Conservation (phyloP, 1,140 invertebrate species). For the Dendrolimus kikuchii region DNA sequence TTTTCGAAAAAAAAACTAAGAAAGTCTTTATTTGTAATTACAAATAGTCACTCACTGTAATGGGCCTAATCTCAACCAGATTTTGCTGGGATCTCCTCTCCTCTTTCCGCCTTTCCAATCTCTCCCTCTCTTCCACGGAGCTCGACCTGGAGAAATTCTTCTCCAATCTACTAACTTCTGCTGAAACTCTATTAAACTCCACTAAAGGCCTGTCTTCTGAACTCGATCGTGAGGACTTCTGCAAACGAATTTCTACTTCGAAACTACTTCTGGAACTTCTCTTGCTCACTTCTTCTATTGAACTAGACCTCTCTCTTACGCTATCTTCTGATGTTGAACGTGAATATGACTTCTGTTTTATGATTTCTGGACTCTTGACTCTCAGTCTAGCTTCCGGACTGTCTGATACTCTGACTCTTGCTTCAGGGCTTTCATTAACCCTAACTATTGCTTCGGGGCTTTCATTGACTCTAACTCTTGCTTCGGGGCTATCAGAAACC, state of each 20-base stretch:
- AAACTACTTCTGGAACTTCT: slow-evolving; percentile 10
- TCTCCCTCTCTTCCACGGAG: slow-evolving; percentile 38
- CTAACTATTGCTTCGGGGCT: no score
- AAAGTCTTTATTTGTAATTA: no score
- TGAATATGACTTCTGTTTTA: no score
- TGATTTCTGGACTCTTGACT: no score
- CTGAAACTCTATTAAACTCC: slow-evolving; percentile 23
- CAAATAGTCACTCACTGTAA: slow-evolving; percentile 33
- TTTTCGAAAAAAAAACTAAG: not conserved
- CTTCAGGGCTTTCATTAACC: no score
- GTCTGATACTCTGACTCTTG: no score
- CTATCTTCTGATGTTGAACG: no score
- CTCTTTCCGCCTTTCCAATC: slow-evolving; percentile 12
- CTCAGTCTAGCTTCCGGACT: slow-evolving; percentile 1
- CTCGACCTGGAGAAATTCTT: slow-evolving; percentile 37
- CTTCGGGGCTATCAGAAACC: no score
- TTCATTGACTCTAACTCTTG: no score
- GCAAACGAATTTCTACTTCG: slow-evolving; percentile 1
- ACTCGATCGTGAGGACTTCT: slow-evolving; percentile 5
- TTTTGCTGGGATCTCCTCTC: slow-evolving; percentile 28
- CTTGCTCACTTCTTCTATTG: slow-evolving; percentile 2
- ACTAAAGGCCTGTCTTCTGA: slow-evolving; percentile 10
- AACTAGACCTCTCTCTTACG: no score
- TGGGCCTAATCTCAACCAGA: slow-evolving; percentile 46
- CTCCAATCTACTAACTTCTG: slow-evolving; percentile 40